Percentiles rank a stretch among this genome's conserved stretches.
phyloP scores from a whole-genome alignment of 2,113 vertebrate genomes.

The Protomyctophum bolini region DNA sequence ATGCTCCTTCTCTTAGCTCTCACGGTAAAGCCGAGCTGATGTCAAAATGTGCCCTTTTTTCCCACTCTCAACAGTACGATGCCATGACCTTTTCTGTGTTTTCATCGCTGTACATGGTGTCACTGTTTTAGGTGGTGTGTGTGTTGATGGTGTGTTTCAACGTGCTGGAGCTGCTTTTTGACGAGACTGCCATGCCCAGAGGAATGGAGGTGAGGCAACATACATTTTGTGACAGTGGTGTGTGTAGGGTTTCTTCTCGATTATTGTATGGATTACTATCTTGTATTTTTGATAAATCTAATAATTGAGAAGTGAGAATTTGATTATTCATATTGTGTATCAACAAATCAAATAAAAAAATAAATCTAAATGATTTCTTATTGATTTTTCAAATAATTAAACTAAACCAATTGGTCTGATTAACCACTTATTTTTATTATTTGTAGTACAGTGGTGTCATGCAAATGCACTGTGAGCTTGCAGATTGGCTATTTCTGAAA shows the following conservation, averaged over 20 bases:
- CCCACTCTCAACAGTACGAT: background rate
- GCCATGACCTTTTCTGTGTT: background rate
- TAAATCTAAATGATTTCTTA: no score
- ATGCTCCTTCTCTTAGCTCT: conserved; percentile 90
- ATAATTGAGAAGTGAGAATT: no score
- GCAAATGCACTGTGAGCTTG: no score
- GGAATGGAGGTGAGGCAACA: conserved; percentile 87
- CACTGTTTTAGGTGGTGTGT: conserved; percentile 85
- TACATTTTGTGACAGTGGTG: no score
- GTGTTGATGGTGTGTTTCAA: conserved; percentile 94
- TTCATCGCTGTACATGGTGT: rapidly evolving
- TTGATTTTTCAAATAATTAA: no score
- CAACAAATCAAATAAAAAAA: no score
- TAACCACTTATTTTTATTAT: no score
- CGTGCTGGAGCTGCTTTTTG: conserved; percentile 91
- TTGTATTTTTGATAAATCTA: background rate
- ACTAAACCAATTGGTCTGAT: no score
- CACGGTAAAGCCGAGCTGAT: conserved; percentile 77
- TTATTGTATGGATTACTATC: background rate
- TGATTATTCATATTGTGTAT: no score
- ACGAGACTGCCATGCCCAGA: conserved; percentile 92
- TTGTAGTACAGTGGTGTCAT: no score
- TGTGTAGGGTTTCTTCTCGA: background rate
- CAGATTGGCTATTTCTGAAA: no score
- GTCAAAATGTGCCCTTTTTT: background rate